phyloP scores from a whole-genome alignment of 2,797 vertebrate species.

The Chrysocyon brachyurus region DNA sequence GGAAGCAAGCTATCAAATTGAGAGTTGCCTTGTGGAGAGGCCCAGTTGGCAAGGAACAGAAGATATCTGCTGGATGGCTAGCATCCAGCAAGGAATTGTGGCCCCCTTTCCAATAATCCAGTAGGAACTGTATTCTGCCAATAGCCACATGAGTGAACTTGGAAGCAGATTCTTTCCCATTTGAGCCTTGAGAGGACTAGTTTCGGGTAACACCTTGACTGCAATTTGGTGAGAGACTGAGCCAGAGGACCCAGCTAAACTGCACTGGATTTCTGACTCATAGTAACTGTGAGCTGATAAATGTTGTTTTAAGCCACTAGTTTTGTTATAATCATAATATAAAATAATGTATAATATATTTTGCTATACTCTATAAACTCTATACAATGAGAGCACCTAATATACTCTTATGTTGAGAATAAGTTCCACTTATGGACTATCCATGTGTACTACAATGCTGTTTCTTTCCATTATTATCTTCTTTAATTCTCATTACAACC shows the following conservation, averaged over 20 bases:
- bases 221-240: not conserved
- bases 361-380: not conserved
- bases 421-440: not conserved
- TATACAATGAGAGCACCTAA: not conserved
- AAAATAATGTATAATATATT: not conserved
- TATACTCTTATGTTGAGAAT: not conserved
- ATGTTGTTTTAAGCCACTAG: not conserved
- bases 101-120: not conserved
- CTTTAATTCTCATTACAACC: not conserved
- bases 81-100: not conserved
- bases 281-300: not conserved
- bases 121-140: not conserved
- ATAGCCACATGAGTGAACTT: not conserved
- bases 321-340: not conserved
- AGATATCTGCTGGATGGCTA: not conserved
- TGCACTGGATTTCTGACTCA: not conserved
- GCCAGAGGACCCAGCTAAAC: not conserved
- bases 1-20: not conserved
- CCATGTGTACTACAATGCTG: not conserved
- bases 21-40: not conserved
- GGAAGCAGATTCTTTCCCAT: not conserved
- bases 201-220: not conserved
- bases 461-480: slow-evolving; percentile 7
- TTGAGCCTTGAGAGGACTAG: not conserved
- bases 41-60: not conserved